Evolutionary conservation across 2,797 vertebrate genomes (phyloP).

Genomic region (Coracias cyanogaster): DNA sequence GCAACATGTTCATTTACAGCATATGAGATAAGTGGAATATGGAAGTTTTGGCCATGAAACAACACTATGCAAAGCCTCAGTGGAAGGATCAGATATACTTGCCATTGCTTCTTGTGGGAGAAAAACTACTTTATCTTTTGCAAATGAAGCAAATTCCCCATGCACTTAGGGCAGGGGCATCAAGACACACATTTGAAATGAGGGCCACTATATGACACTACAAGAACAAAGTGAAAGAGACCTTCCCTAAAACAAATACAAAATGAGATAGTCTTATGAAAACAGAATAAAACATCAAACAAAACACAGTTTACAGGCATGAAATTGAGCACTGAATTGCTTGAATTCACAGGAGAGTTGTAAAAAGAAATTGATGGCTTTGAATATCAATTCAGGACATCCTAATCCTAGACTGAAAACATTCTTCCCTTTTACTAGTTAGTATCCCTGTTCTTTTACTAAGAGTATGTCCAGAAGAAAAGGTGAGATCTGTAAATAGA

Average conservation of each 20-base stretch:
- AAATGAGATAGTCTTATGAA: neutral
- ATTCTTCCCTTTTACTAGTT: neutral
- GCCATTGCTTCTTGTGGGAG: neutral
- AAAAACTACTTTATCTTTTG: neutral
- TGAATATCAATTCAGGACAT: neutral
- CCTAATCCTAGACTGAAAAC: neutral
- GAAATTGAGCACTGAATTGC: neutral
- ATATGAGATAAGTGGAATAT: neutral
- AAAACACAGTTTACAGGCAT: neutral
- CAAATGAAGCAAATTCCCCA: neutral
- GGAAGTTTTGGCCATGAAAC: neutral
- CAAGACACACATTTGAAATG: neutral
- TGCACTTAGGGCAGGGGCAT: neutral
- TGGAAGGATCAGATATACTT: neutral
- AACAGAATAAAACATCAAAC: neutral
- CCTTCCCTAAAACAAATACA: neutral
- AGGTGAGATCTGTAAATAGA: neutral
- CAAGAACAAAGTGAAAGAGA: neutral
- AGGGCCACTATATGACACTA: rapidly evolving
- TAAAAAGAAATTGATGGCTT: neutral
- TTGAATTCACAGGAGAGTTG: neutral
- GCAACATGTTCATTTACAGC: neutral
- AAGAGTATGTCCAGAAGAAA: neutral
- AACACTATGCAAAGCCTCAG: neutral
- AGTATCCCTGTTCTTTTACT: neutral